Conservation (phyloP, 2,113 vertebrate species). For the Oreochromis niloticus region DNA sequence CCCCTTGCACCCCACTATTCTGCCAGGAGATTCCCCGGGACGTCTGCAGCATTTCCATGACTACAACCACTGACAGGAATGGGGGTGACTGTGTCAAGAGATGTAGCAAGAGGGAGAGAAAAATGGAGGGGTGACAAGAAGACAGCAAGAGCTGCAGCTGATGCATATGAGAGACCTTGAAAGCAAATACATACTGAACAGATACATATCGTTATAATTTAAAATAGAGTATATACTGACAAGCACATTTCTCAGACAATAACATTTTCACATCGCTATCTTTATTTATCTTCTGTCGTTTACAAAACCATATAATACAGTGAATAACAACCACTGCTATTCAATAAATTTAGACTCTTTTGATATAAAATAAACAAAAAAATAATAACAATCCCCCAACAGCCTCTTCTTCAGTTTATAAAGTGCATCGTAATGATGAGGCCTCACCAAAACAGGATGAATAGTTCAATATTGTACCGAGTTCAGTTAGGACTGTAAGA, state of each 20-base stretch:
- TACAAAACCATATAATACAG: conserved; percentile 61
- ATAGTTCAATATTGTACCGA: conserved; percentile 38
- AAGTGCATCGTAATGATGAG: conserved; percentile 70
- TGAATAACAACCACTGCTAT: conserved; percentile 52
- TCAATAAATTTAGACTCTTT: conserved; percentile 63
- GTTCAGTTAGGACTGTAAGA: not conserved
- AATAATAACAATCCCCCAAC: conserved; percentile 18
- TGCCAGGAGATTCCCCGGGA: conserved; percentile 61
- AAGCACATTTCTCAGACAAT: not conserved
- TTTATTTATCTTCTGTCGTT: conserved; percentile 65
- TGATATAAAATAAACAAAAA: conserved; percentile 45
- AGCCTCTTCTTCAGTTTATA: conserved; percentile 61
- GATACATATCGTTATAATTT: not conserved
- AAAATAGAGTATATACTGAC: not conserved
- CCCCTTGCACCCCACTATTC: conserved; percentile 56
- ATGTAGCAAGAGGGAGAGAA: conserved; percentile 25
- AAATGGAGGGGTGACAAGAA: conserved; percentile 7
- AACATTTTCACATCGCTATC: not conserved
- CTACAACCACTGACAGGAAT: conserved; percentile 54
- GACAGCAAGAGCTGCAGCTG: not conserved
- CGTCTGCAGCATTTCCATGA: conserved; percentile 65
- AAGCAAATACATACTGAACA: not conserved
- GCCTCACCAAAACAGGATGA: conserved; percentile 15
- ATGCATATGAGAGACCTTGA: not conserved
- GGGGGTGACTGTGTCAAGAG: conserved; percentile 57